Conservation (phyloP, 2,113 vertebrate genomes). For the Bubo blakistoni region DNA sequence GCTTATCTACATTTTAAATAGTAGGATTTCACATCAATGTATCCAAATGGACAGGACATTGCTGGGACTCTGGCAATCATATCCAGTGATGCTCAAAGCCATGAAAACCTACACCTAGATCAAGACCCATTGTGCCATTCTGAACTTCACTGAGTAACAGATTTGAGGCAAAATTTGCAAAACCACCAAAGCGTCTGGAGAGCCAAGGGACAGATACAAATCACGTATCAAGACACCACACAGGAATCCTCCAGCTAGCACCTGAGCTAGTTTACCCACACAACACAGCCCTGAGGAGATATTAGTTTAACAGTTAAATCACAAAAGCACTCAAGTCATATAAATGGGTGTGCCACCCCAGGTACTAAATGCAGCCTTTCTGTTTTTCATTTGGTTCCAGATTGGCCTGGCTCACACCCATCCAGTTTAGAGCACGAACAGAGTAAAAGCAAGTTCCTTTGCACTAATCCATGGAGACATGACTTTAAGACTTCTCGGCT, state of each 20-base stretch:
- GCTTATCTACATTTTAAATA: neutral
- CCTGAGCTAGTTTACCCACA: neutral
- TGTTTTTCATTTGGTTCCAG: neutral
- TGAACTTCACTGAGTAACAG: neutral
- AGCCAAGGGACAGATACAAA: neutral
- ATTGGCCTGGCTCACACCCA: neutral
- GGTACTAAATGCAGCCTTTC: neutral
- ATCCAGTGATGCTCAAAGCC: neutral
- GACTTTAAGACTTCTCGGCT: neutral
- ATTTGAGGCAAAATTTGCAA: neutral
- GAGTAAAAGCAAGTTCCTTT: neutral
- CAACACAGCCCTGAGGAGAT: neutral
- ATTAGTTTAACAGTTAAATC: neutral
- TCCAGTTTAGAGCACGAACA: neutral
- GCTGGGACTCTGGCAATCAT: neutral
- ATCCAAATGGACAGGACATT: neutral
- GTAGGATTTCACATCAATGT: neutral
- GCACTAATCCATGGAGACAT: neutral
- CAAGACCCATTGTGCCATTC: neutral
- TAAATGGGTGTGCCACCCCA: neutral
- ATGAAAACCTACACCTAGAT: neutral
- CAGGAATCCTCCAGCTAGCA: fast-evolving
- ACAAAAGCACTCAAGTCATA: neutral
- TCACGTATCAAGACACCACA: neutral
- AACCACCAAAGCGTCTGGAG: neutral